These are phyloP conservation scores for Synergus gifuensis DNA, from an alignment of 2,888 invertebrate genomes.

Conservation along the genomic window DNA sequence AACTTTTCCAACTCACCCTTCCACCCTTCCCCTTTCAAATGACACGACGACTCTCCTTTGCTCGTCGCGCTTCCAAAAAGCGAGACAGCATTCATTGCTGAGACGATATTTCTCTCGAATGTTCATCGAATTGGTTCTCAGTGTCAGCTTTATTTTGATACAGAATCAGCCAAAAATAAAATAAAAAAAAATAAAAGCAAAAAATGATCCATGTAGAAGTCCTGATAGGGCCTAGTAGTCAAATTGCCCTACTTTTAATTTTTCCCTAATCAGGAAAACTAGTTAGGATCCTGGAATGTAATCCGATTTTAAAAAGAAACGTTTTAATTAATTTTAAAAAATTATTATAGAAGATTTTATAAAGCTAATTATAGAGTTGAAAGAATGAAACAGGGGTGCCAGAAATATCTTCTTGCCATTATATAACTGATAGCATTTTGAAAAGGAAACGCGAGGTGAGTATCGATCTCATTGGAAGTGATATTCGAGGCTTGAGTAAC, in stretches of 20 bases:
- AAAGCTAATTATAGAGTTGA: not conserved
- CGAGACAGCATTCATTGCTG: conserved; percentile 37
- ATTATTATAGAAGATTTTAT: too few species aligned
- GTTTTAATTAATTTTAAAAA: too few species aligned
- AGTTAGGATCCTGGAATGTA: too few species aligned
- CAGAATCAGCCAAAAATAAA: not conserved
- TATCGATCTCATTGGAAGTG: conserved; percentile 56
- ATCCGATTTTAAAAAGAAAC: too few species aligned
- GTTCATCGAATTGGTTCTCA: conserved; percentile 28
- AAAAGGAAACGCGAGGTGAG: conserved; percentile 49
- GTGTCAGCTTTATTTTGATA: conserved; percentile 2
- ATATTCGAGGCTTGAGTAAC: conserved; percentile 61
- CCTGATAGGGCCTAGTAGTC: too few species aligned
- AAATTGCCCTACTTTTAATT: too few species aligned
- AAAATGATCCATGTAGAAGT: too few species aligned
- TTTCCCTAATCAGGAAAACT: too few species aligned
- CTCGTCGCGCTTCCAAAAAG: conserved; percentile 25
- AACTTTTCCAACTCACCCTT: conserved; percentile 69
- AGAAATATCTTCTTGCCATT: not conserved
- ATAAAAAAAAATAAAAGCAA: not conserved
- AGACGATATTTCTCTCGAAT: conserved; percentile 35
- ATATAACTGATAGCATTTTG: conserved; percentile 43
- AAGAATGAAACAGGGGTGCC: not conserved
- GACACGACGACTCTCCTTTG: conserved; percentile 50
- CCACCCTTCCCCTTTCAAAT: conserved; percentile 57